These are phyloP conservation scores for Pseudomyrmex pallidus DNA, from an alignment of 1,140 invertebrate species.

Conservation along the genomic window DNA sequence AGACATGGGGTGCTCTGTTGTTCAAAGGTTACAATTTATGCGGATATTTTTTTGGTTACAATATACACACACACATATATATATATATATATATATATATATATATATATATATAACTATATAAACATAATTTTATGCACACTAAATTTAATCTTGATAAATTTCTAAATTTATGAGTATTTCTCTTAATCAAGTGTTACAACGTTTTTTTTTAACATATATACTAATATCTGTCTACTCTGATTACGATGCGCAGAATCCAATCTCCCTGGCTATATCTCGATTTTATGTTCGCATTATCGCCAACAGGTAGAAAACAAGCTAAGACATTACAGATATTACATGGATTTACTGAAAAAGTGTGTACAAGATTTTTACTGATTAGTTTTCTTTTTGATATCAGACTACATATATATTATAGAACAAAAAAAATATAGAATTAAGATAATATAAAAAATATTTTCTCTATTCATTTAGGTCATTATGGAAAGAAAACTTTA, in stretches of 20 bases:
- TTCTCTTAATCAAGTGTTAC: too few relatives aligned
- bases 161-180: too few relatives aligned
- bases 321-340: constrained; percentile 87
- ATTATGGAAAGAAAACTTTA: constrained; percentile 74
- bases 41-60: too few relatives aligned
- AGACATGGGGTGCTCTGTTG: too few relatives aligned
- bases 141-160: too few relatives aligned
- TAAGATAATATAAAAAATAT: not conserved
- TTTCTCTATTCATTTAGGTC: constrained; percentile 57
- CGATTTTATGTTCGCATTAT: constrained; percentile 85
- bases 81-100: too few relatives aligned
- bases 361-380: constrained; percentile 76
- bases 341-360: constrained; percentile 89
- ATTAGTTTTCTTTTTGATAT: not conserved
- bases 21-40: too few relatives aligned
- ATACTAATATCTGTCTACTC: not conserved
- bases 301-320: constrained; percentile 84
- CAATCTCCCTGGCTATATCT: constrained; percentile 87
- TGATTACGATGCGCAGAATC: constrained; percentile 79
- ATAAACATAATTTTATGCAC: too few relatives aligned
- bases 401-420: too few relatives aligned
- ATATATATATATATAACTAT: too few relatives aligned
- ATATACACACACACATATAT: too few relatives aligned
- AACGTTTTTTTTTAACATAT: too few relatives aligned
- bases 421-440: not conserved